A percentile compares a stretch with the other conserved stretches of the same genome.
Evolutionary conservation across 1,140 invertebrate genomes (phyloP).

Genomic region (Lordiphosa collinella): DNA sequence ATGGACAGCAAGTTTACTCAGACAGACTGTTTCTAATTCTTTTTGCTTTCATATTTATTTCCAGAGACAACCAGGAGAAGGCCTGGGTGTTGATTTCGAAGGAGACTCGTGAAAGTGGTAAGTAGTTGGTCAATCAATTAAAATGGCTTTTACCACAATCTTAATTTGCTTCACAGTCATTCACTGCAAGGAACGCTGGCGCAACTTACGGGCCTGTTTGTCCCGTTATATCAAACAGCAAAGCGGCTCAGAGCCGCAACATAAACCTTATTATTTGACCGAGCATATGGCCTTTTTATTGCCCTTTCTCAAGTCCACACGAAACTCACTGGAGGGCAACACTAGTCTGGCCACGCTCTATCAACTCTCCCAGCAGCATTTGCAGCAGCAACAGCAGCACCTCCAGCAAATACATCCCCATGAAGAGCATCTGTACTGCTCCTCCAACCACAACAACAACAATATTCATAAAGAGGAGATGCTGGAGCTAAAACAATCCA

Average conservation of each 20-base stretch:
- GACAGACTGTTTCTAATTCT: no score
- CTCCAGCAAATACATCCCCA: constrained; percentile 16
- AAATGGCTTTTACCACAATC: not conserved
- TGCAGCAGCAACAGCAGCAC: constrained; percentile 37
- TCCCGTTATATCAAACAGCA: constrained; percentile 77
- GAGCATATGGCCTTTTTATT: constrained; percentile 78
- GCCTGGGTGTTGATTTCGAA: constrained; percentile 79
- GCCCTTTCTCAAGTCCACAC: constrained; percentile 73
- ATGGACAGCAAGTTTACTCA: no score
- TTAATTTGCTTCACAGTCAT: constrained; percentile 45
- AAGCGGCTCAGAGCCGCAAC: constrained; percentile 62
- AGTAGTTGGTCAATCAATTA: constrained; percentile 6
- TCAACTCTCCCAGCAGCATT: constrained; percentile 58
- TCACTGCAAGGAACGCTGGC: constrained; percentile 79
- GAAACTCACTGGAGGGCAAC: constrained; percentile 64
- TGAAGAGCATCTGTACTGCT: constrained; percentile 54
- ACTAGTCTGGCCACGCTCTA: constrained; percentile 50
- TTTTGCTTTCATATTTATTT: not conserved
- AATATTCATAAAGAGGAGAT: constrained; percentile 23
- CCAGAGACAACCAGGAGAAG: constrained; percentile 74
- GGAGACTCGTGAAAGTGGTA: constrained; percentile 71
- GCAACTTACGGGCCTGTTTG: constrained; percentile 74
- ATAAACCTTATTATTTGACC: constrained; percentile 79
- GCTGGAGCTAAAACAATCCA: constrained; percentile 60
- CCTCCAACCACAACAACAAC: constrained; percentile 27